Percentiles rank a stretch among this genome's conserved stretches.
These are phyloP conservation scores for Calidris pugnax DNA, from an alignment of 2,113 vertebrate genomes.

Conservation along the genomic window DNA sequence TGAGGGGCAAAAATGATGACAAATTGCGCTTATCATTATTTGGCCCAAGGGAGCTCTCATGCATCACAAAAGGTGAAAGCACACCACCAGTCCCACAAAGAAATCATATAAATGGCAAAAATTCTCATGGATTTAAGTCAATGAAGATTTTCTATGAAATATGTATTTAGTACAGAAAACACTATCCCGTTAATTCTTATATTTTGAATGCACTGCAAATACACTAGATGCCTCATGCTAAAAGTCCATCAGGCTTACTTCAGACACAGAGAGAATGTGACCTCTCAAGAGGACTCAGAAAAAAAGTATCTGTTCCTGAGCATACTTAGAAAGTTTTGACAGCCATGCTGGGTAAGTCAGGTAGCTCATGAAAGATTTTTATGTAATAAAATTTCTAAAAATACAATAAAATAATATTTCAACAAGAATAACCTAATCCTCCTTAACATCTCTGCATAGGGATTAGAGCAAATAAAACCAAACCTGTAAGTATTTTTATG, in stretches of 20 bases:
- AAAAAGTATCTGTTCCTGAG: background rate
- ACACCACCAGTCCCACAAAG: background rate
- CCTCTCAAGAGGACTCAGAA: background rate
- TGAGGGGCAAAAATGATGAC: background rate
- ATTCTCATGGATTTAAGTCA: background rate
- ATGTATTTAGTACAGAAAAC: background rate
- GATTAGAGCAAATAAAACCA: slow-evolving; percentile 1
- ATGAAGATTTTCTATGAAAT: background rate
- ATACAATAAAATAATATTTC: background rate
- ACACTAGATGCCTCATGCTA: background rate
- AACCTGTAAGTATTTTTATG: background rate
- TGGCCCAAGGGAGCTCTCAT: background rate
- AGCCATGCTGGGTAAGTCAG: background rate
- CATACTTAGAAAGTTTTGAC: background rate
- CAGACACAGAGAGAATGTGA: background rate
- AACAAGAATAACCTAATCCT: background rate
- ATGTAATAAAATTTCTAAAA: slow-evolving; percentile 10
- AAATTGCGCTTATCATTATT: background rate
- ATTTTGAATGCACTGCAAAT: background rate
- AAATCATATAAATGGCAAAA: background rate
- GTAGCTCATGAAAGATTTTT: background rate
- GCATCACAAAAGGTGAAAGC: background rate
- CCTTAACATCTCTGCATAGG: background rate
- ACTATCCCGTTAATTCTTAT: background rate
- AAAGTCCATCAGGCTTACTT: background rate